Conservation (phyloP, 2,797 vertebrate genomes). For the Telmatherina bonti region DNA sequence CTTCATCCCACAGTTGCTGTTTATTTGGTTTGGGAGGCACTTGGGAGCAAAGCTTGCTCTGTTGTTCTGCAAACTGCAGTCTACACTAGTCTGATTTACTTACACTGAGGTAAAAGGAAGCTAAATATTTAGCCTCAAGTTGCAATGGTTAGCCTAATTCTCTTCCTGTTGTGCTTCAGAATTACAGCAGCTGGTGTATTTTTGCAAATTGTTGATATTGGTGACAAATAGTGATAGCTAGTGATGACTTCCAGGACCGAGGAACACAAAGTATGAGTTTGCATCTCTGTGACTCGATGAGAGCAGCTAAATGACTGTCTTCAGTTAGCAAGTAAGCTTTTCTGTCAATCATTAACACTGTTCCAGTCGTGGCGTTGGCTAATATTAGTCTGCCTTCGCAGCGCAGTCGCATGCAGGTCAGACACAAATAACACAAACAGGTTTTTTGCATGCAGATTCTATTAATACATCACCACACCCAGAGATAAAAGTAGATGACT, state of each 20-base stretch:
- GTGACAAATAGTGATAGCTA: slow-evolving; percentile 21
- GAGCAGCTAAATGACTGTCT: slow-evolving; percentile 31
- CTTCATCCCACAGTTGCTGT: slow-evolving; percentile 53
- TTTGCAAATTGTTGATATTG: slow-evolving; percentile 58
- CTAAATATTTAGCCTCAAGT: slow-evolving; percentile 63
- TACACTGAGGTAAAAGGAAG: slow-evolving; percentile 59
- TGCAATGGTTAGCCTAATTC: slow-evolving; percentile 53
- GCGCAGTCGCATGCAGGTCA: slow-evolving; percentile 28
- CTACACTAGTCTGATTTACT: slow-evolving; percentile 56
- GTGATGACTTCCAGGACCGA: background rate
- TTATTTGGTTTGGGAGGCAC: slow-evolving; percentile 62
- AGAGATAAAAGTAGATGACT: slow-evolving; percentile 40
- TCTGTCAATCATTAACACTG: slow-evolving; percentile 72
- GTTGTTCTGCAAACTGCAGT: slow-evolving; percentile 22
- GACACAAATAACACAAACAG: slow-evolving; percentile 31
- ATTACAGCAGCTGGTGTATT: slow-evolving; percentile 35
- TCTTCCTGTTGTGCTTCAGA: slow-evolving; percentile 56
- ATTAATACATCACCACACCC: slow-evolving; percentile 45
- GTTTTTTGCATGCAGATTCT: slow-evolving; percentile 13
- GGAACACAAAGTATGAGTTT: background rate
- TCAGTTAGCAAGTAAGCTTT: slow-evolving; percentile 50
- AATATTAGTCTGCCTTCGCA: slow-evolving; percentile 41
- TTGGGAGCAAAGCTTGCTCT: slow-evolving; percentile 33
- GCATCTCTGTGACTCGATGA: slow-evolving; percentile 26
- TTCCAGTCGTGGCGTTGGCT: slow-evolving; percentile 36